A percentile compares a stretch with the other conserved stretches of the same genome.
phyloP scores from a whole-genome alignment of 2,888 invertebrate genomes.

The Cosmia trapezina region DNA sequence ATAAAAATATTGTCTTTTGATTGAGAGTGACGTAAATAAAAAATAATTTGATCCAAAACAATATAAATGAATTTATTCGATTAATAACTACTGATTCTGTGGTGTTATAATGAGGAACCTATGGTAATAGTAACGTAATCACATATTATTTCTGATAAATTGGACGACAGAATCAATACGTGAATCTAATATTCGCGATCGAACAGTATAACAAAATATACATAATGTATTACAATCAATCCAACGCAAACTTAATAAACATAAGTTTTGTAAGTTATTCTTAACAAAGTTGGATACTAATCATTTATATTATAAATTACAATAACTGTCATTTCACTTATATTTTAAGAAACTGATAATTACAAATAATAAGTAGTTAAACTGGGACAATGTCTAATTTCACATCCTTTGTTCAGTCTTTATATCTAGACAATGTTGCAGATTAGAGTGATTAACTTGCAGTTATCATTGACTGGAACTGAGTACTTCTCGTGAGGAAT shows the following conservation, averaged over 20 bases:
- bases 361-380: constrained; percentile 47
- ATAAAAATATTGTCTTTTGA: neutral
- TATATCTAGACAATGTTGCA: constrained; percentile 59
- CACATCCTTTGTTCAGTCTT: constrained; percentile 64
- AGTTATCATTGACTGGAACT: constrained; percentile 39
- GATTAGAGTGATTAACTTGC: constrained; percentile 21
- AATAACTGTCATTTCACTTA: constrained; percentile 65
- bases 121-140: constrained; percentile 62
- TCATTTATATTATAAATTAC: constrained; percentile 68
- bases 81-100: constrained; percentile 76
- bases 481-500: constrained; percentile 26
- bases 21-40: constrained; percentile 55
- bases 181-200: constrained; percentile 60
- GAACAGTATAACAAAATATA: constrained; percentile 63
- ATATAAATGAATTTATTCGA: constrained; percentile 72
- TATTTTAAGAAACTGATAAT: constrained; percentile 46
- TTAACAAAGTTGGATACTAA: constrained; percentile 74
- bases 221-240: constrained; percentile 64
- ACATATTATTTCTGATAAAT: constrained; percentile 66
- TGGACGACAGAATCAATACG: constrained; percentile 67
- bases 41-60: constrained; percentile 63
- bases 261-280: constrained; percentile 72
- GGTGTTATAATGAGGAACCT: constrained; percentile 70
- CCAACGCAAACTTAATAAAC: constrained; percentile 74
- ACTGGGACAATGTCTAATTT: constrained; percentile 56